These are phyloP conservation scores for Capreolus pygargus DNA, from an alignment of 2,113 vertebrate genomes.

Conservation along the genomic window DNA sequence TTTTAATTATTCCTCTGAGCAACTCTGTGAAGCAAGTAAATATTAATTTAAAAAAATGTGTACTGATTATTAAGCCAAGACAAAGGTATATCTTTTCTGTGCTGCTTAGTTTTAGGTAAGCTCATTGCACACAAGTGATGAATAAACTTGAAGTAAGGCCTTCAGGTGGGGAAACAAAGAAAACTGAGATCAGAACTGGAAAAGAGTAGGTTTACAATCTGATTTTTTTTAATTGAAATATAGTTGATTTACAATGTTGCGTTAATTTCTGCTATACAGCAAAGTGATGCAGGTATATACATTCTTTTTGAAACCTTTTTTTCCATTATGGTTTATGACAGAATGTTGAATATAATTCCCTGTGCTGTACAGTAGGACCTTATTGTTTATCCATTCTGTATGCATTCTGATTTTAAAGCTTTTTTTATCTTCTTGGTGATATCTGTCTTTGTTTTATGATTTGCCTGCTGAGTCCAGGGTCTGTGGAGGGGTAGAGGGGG, in stretches of 20 bases:
- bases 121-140: neutral
- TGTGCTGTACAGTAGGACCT: neutral
- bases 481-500: neutral
- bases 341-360: neutral
- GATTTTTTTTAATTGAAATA: neutral
- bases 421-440: neutral
- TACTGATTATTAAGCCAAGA: neutral
- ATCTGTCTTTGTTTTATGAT: neutral
- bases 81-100: neutral
- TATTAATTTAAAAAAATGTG: constrained; percentile 39
- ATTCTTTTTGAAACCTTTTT: neutral
- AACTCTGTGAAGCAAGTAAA: constrained; percentile 23
- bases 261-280: neutral
- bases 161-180: neutral
- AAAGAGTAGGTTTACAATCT: neutral
- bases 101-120: neutral
- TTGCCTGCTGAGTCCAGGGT: neutral
- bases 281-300: neutral
- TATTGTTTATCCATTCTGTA: neutral
- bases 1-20: constrained; percentile 28
- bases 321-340: neutral
- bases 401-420: neutral
- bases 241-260: neutral
- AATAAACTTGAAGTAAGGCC: neutral
- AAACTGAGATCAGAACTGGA: neutral